Evolutionary conservation across 2,113 vertebrate genomes (phyloP).

Genomic region (Poicephalus gulielmi): DNA sequence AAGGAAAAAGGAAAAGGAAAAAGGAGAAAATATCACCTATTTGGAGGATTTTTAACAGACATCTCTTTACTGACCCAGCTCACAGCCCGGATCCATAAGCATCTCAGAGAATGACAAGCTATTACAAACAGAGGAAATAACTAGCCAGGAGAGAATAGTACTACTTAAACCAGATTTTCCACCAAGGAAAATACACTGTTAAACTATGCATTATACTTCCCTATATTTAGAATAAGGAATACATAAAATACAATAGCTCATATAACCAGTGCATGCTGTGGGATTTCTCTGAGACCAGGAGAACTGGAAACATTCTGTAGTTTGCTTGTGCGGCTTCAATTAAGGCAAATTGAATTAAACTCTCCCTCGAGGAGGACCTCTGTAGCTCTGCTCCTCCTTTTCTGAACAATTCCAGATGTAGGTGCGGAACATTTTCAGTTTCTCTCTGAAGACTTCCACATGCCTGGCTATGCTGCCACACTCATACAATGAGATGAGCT

Average conservation of each 20-base stretch:
- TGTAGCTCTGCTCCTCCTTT: conserved; percentile 36
- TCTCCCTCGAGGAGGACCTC: conserved; percentile 36
- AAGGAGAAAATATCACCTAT: not conserved
- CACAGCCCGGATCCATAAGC: not conserved
- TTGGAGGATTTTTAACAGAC: not conserved
- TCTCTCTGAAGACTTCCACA: not conserved
- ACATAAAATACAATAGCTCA: conserved; percentile 40
- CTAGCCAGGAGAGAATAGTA: conserved; percentile 26
- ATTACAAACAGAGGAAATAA: conserved; percentile 3
- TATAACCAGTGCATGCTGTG: not conserved
- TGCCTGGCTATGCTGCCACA: not conserved
- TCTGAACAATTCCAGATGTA: conserved; percentile 58
- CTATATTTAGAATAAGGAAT: conserved; percentile 19
- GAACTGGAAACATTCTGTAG: conserved; percentile 42
- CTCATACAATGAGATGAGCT: not conserved
- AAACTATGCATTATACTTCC: not conserved
- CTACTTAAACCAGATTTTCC: conserved; percentile 12
- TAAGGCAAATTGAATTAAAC: conserved; percentile 64
- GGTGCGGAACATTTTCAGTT: not conserved
- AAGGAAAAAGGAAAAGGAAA: no score
- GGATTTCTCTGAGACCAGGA: conserved; percentile 35
- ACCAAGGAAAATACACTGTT: conserved; percentile 24
- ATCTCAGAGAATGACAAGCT: conserved; percentile 14
- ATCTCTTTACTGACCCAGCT: not conserved
- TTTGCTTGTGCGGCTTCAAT: conserved; percentile 54